Evolutionary conservation across 2,113 vertebrate species (phyloP).

Genomic region (Stigmatopora argus): DNA sequence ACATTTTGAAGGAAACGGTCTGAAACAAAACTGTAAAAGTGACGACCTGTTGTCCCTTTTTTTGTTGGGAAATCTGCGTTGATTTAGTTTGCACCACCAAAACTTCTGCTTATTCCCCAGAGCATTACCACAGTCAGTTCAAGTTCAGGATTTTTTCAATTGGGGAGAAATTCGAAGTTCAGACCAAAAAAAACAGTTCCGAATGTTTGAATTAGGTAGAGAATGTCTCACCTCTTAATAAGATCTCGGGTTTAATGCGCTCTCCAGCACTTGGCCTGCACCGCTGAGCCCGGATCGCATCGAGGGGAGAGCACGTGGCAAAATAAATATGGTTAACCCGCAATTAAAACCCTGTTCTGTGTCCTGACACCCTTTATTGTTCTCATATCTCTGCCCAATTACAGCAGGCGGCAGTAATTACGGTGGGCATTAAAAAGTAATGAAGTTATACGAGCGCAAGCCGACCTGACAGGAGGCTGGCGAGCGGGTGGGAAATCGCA

Average conservation of each 20-base stretch:
- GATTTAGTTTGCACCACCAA: no score
- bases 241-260: constrained; percentile 50
- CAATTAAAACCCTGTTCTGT: constrained; percentile 69
- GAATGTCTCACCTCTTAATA: constrained; percentile 45
- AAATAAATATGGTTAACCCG: constrained; percentile 77
- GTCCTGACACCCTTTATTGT: constrained; percentile 69
- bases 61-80: no score
- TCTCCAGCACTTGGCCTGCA: constrained; percentile 2
- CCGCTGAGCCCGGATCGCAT: constrained; percentile 31
- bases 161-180: neutral
- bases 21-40: no score
- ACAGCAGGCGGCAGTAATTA: constrained; percentile 70
- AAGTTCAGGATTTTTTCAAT: neutral
- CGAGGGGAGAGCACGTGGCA: constrained; percentile 47
- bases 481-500: constrained; percentile 14
- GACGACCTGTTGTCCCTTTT: no score
- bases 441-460: constrained; percentile 72
- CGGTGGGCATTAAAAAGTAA: constrained; percentile 74
- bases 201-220: neutral
- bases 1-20: no score
- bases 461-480: constrained; percentile 49
- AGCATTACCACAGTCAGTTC: no score
- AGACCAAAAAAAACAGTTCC: constrained; percentile 6
- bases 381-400: constrained; percentile 67
- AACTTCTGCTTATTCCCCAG: no score